Evolutionary conservation across 2,113 vertebrate species (phyloP), one percentile per base, ranked within the genome.

Genomic region (Apeltes quadracus): DNA sequence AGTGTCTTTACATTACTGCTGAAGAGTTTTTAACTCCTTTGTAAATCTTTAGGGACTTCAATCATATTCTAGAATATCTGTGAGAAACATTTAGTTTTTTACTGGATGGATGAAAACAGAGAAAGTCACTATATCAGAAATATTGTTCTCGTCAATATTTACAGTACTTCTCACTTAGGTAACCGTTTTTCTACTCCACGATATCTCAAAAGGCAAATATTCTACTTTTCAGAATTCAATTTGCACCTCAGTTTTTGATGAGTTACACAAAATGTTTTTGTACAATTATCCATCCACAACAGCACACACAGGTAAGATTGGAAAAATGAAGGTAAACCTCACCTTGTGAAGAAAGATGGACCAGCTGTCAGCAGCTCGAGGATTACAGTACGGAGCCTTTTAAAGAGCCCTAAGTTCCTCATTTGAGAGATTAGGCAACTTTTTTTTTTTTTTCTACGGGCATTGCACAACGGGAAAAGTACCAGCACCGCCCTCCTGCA

Each of bases 401-500:
- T 22, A 7, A 56, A 48, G 66, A 68, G 63, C 46, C 39, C 56
- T 50, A 66, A 73, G 68, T 75, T 80, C 50, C 9, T 11, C 29
- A 53, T 7, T 44, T 25, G n/a, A 39, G 48, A 18, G 71, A 54
- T 51, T 70, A 69, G 11, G 54, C 62, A 76, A 64, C 38, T 25
- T 22, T 0, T 8, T 22, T 50, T 22, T 50, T 7, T 2, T 11
- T 10, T 22, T 50, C 1, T 9, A 25, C 43, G 79, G 72, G 57
- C 57, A 62, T 44, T 50, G 69, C 55, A 56, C 50, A 46, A 59
- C 66, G 18, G 89, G 89, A 89, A 88, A 88, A 85, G 53, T 89
- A 88, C 85, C 70, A 63, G 87, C 74, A 39, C 85, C 77, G 13
- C 89, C 89, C 74, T 69, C 62, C 3, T 5, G 4, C 51, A 59